Conservation (phyloP, 2,113 vertebrate species). For the Sander vitreus region DNA sequence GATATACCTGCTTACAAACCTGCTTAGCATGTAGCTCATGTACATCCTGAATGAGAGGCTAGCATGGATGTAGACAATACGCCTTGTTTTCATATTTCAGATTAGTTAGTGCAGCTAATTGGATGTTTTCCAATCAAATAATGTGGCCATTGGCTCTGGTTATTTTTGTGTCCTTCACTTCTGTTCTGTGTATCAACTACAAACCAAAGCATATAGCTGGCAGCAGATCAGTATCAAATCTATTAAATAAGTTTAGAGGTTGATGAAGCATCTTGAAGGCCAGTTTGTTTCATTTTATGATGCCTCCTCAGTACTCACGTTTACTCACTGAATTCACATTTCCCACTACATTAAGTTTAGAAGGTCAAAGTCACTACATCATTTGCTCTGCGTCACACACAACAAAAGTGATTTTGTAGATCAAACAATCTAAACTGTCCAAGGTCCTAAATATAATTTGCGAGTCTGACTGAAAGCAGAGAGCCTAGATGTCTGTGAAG, state of each 20-base stretch:
- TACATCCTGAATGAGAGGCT: too few species aligned
- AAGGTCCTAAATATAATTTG: conserved; percentile 2
- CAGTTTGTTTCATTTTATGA: background rate
- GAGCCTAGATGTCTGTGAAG: background rate
- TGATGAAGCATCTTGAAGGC: conserved; percentile 28
- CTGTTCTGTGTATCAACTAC: background rate
- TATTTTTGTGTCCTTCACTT: too few species aligned
- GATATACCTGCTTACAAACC: too few species aligned
- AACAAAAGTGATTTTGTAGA: conserved; percentile 1
- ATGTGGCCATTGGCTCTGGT: too few species aligned
- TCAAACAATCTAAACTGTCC: conserved; percentile 18
- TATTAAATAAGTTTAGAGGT: conserved; percentile 5
- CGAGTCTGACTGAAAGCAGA: background rate
- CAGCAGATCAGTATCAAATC: conserved; percentile 15
- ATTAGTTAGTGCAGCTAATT: too few species aligned
- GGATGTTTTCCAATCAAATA: too few species aligned
- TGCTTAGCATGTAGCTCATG: too few species aligned
- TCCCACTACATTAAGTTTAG: background rate
- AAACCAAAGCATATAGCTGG: background rate
- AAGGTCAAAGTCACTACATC: conserved; percentile 16
- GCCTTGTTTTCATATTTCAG: too few species aligned
- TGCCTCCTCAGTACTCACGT: background rate
- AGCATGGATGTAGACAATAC: too few species aligned
- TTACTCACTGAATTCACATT: conserved; percentile 33
- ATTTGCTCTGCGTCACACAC: conserved; percentile 2